Base-by-base conservation (phyloP, 2,888 invertebrate species). In the Eupeodes latifasciatus region DNA sequence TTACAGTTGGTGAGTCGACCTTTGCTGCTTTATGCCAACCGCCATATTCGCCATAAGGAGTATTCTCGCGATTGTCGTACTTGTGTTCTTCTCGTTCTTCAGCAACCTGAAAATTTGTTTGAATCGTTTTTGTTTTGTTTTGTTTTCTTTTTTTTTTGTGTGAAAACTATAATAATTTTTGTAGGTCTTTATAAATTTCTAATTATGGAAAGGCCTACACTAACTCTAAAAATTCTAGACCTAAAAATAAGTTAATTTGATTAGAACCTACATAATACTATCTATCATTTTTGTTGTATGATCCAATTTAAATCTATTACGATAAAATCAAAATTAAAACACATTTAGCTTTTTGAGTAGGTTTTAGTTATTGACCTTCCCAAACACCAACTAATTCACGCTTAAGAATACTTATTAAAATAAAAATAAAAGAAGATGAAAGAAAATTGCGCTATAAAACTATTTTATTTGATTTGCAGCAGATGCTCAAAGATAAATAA, bases 1-100 rank as follows among this genome's bases (percentile, higher is more conserved):
- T 98, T 55, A 99, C 98, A 0, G 99, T 99, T 0, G 99, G 98
- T 2, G 98, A 98, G 93, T 99, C 99, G 89, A 99, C 98, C 95
- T 99, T 99, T 69, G 99, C 98, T 76, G 99, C 98, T 94, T 99
- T 99, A 93, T 99, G 99, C 99, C 99, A 99, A 34, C 98, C 98
- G 16, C 98, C 98, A 92, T 98, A 98, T 90, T 94, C 94, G 6
- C 98, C 98, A 91, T 98, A 98, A 0, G 98, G 98, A 34, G 97
- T 96, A 92, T 97, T 97, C 92, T 97, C 98, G 92, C 97, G 96
- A 94, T 97, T 97, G 92, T 97, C 95, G 91, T 96, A 96, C 94
- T 99, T 99, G 94, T 98, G 98, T 93, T 99, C 99, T 93, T 99
- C 99, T 5, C 99, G 95, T 92, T 99, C 99, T 94, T 99, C 99